phyloP scores from a whole-genome alignment of 1,140 invertebrate genomes.

The Drosophila orena region DNA sequence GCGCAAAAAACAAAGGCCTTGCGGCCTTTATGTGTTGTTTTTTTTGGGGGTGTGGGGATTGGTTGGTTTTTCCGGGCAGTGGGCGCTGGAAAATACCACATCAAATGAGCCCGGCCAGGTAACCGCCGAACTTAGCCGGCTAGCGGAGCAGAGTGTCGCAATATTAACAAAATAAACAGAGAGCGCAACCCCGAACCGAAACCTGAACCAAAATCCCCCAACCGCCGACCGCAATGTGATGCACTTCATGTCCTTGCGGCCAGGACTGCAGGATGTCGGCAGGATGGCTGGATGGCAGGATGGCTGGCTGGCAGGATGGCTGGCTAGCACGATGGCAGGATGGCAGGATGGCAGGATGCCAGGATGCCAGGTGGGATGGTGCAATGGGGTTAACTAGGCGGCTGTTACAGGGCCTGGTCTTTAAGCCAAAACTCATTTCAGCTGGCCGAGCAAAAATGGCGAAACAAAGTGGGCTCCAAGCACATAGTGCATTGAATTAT shows the following conservation, averaged over 20 bases:
- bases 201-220: constrained; percentile 34
- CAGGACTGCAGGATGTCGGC: background rate
- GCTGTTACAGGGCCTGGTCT: constrained; percentile 8
- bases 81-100: constrained; percentile 11
- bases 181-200: constrained; percentile 8
- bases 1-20: constrained; percentile 11
- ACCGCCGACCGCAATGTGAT: constrained; percentile 39
- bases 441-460: background rate
- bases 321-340: too few species aligned
- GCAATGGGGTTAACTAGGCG: too few species aligned
- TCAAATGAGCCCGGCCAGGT: constrained; percentile 38
- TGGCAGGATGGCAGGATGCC: background rate
- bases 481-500: background rate
- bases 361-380: background rate
- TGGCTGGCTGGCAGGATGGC: background rate
- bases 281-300: background rate
- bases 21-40: background rate
- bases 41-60: background rate
- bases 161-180: constrained; percentile 54
- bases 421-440: constrained; percentile 16
- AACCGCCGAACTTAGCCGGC: constrained; percentile 38
- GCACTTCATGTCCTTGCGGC: constrained; percentile 28
- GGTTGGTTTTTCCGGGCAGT: background rate
- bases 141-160: constrained; percentile 15
- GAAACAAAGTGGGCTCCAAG: background rate